Base-by-base conservation (phyloP, 2,113 vertebrate genomes). In the Lipophrys pholis region DNA sequence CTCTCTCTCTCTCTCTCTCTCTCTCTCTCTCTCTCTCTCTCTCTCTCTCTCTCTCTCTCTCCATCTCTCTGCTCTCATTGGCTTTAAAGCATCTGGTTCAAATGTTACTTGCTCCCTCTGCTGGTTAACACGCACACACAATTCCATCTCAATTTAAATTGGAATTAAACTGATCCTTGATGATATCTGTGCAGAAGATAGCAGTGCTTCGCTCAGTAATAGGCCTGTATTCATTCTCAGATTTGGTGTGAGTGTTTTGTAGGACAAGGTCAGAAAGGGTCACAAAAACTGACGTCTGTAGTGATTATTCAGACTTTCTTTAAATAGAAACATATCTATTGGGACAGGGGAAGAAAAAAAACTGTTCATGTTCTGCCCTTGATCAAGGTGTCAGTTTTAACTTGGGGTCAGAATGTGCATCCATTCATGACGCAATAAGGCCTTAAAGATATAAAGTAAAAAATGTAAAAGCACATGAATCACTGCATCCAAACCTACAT, bases 81-180 rank as follows among this genome's bases (percentile, higher is more conserved):
- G 21, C 16, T 35, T 74, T 58, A 51, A 52, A 39, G 55, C 40
- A 38, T 49, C 69, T 54, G 40, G 62, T 36, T 51, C 42, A 67
- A 77, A 70, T 14, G 46, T 40, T 67, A 8, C 64, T 80, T 83
- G 82, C 89, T 77, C 88, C 91, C 85, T 90, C 91, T 92, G 74
- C 91, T 90, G 91, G 91, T 46, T 53, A 38, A 73, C 8, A 16
- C 43, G 14, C 58, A 17, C 43, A 69, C 0, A 67, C 21, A 30
- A 10, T 65, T 72, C 67, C 40, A 71, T 72, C 38, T 57, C 14
- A 46, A 74, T 54, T 59, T 52, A 36, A 68, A 60, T 64, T 39
- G 6, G 5, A 6, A 30, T 54, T 17, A 55, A n/a, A 48, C 14
- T 11, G 3, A 36, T n/a, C 11, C 41, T 42, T 41, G 14, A 12